These are phyloP conservation scores for Syngnathus typhle DNA, from an alignment of 2,113 vertebrate species.

Conservation along the genomic window DNA sequence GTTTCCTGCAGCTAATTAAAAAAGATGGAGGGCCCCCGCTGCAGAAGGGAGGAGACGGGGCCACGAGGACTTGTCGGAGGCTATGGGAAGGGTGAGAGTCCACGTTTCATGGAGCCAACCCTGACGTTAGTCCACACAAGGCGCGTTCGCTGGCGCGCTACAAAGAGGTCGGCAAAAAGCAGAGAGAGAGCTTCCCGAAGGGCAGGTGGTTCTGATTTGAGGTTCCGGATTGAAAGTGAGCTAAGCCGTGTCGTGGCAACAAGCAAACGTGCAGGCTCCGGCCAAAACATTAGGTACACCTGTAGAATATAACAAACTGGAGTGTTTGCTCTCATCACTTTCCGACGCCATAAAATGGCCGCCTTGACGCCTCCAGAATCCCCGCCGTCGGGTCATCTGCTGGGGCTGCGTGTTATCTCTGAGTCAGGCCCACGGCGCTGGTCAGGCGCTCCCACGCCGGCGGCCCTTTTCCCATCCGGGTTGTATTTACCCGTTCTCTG, in stretches of 20 bases:
- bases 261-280: neutral
- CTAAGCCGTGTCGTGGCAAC: slow-evolving; percentile 60
- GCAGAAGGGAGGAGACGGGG: slow-evolving; percentile 43
- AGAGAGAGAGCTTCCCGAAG: slow-evolving; percentile 13
- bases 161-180: slow-evolving; percentile 48
- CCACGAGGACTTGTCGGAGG: slow-evolving; percentile 32
- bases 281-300: too few relatives aligned
- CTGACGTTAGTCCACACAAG: slow-evolving; percentile 61
- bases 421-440: slow-evolving; percentile 45
- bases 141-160: slow-evolving; percentile 38
- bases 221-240: slow-evolving; percentile 47
- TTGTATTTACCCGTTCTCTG: slow-evolving; percentile 64
- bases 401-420: slow-evolving; percentile 54
- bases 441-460: slow-evolving; percentile 44
- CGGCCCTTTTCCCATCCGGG: slow-evolving; percentile 55
- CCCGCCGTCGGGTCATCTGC: slow-evolving; percentile 55
- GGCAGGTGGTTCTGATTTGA: slow-evolving; percentile 71
- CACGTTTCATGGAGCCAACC: slow-evolving; percentile 53
- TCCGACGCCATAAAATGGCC: slow-evolving; percentile 63
- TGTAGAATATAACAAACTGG: neutral
- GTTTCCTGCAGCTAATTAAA: slow-evolving; percentile 71
- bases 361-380: slow-evolving; percentile 52
- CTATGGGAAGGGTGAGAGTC: slow-evolving; percentile 46
- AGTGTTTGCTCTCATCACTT: slow-evolving; percentile 57
- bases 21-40: slow-evolving; percentile 52